Evolutionary conservation across 2,888 invertebrate species (phyloP), one percentile per base, ranked within the genome.

Genomic region (Phalera bucephala): DNA sequence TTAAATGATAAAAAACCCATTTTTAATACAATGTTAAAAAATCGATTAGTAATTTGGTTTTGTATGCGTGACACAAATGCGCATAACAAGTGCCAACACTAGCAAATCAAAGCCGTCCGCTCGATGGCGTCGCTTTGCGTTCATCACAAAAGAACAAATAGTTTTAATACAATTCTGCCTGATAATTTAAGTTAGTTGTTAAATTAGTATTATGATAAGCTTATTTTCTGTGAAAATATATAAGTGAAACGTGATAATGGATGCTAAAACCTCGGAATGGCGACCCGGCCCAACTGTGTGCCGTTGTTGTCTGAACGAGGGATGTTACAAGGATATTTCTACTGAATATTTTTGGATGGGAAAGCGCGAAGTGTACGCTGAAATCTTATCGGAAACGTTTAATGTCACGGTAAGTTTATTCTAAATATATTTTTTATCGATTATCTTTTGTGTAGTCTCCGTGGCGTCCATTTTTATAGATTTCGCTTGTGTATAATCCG

Each of bases 291-390:
- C 84, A 1, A 78, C 80, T 9, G 88, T 89, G 33, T 88, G 88
- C 52, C 80, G 88, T 2, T 88, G 88, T 73, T 88, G 88, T 57
- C 64, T 88, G 1, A 48, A 80, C 0, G 88, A 89, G 44, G 88
- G 88, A 1, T 88, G 88, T 41, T 88, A 89, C 49, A 89, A 89
- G 57, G 88, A 89, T 52, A 87, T 89, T 65, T 85, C 88, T 20
- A 87, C 88, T 8, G 87, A 88, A 73, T 89, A 89, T 70, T 87
- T 88, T 50, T 89, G 88, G 88, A 89, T 89, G 88, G 88, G 88
- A 40, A 86, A 85, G 46, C 69, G 82, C 25, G 88, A 89, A 67
- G 85, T 88, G 17, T 89, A 89, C 48, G 67, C 80, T 2, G 88
- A 88, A 60, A 88, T 89, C 87, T 72, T 89, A 11, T 56, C 68